Evolutionary conservation across 2,797 vertebrate species (phyloP), one percentile per base, ranked within the genome.

Genomic region (Microcaecilia unicolor): DNA sequence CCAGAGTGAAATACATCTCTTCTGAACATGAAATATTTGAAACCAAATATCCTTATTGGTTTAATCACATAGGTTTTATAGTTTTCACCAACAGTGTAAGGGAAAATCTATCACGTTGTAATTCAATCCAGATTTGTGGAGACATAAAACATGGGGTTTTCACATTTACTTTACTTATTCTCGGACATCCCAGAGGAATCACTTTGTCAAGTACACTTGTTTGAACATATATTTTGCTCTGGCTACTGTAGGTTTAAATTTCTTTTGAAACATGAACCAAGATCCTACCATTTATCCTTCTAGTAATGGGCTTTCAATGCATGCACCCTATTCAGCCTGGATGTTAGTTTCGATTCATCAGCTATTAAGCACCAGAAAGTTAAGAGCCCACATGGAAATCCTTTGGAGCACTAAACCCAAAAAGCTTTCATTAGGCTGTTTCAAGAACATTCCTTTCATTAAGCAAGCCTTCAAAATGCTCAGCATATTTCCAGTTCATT

Each of bases 381-480:
- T 48, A 48, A 30, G 20, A 25, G 48, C 16, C 12, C 64, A 6
- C 55, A 37, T 44, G 28, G 40, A 17, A 48, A 12, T 56, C 3
- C 5, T 25, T 11, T 28, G 29, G 32, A 52, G 27, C n/a, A 22
- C 2, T 48, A 50, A 55, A 62, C 29, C 17, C 26, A 45, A 34
- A 34, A 58, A 58, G 4, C 22, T 2, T 33, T 53, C 37, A 43
- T 17, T 14, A 41, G 11, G 50, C 42, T 16, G 31, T 25, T 41
- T 28, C 56, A 61, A 64, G 40, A 53, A 12, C 64, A 50, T 22
- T n/a, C 1, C 30, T 60, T 64, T 48, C 14, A 48, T 24, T 46
- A 18, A 43, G 44, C 65, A 50, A 36, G 10, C 27, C 55, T 43
- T 50, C 20, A 22, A 48, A 28, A 1, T 4, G 0, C 2, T 50